These are phyloP conservation scores for Anabacerthia variegaticeps DNA, from an alignment of 2,797 vertebrate species.

Conservation along the genomic window DNA sequence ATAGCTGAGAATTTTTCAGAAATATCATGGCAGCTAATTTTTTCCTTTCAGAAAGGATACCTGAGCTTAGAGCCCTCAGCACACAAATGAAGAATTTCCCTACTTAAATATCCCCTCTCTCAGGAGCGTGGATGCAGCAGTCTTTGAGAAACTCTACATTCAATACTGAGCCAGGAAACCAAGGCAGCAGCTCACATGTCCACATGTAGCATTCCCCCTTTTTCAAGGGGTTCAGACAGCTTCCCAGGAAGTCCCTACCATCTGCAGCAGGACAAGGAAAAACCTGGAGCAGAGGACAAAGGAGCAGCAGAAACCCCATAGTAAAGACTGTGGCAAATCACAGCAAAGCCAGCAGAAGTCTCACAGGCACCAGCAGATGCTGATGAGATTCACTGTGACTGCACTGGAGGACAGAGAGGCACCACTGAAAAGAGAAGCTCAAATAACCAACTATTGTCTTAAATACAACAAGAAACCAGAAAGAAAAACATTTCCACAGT, in stretches of 20 bases:
- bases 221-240: neutral
- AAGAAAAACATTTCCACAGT: neutral
- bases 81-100: neutral
- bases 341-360: neutral
- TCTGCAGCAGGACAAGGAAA: neutral
- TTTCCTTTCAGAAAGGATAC: neutral
- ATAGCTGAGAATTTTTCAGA: neutral
- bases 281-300: neutral
- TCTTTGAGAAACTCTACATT: neutral
- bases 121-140: neutral
- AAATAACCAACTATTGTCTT: neutral
- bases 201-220: fast-evolving
- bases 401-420: neutral
- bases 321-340: neutral
- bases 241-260: neutral
- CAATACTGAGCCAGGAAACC: neutral
- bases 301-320: neutral
- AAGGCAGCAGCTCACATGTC: neutral
- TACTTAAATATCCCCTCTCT: neutral
- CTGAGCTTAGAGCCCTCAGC: neutral
- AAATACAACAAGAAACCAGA: neutral
- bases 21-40: neutral
- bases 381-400: neutral
- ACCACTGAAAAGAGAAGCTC: neutral
- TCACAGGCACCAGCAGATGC: neutral